Conservation (phyloP, 35 echinoderm and acorn worm species). For the Antedon bifida region DNA sequence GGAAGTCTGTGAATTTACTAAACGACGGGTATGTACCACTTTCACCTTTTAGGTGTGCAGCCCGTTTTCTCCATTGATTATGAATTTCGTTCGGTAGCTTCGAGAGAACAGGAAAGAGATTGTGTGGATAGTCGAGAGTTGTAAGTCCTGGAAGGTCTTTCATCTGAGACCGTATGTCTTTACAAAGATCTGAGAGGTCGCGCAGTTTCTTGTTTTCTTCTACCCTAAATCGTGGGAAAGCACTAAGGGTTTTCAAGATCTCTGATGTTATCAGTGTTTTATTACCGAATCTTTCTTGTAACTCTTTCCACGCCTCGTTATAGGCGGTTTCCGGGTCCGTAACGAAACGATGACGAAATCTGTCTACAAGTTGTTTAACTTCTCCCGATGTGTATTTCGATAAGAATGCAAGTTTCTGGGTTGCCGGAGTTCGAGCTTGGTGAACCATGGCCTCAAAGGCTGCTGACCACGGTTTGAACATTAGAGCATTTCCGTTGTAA, state of each 20-base stretch:
- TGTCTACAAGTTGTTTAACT: slow-evolving; percentile 5
- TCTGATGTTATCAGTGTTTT: background rate
- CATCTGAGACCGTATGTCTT: slow-evolving; percentile 18
- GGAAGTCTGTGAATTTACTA: background rate
- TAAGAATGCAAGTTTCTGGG: slow-evolving; percentile 7
- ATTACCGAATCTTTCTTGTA: slow-evolving; percentile 33
- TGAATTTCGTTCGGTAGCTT: slow-evolving; percentile 26
- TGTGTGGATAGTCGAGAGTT: slow-evolving; percentile 28
- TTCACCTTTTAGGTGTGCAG: background rate
- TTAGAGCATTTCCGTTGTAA: slow-evolving; percentile 6
- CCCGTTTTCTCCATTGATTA: slow-evolving; percentile 31
- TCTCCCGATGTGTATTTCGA: slow-evolving; percentile 19
- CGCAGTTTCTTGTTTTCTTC: slow-evolving; percentile 3
- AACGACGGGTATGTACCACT: slow-evolving; percentile 6
- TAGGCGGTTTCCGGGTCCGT: background rate
- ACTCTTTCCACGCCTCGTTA: slow-evolving; percentile 21
- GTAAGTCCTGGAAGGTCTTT: slow-evolving; percentile 7
- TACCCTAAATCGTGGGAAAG: slow-evolving; percentile 1
- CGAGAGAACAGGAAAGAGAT: slow-evolving; percentile 12
- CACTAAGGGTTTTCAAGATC: slow-evolving; percentile 5
- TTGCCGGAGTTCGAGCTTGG: background rate
- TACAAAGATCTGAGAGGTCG: slow-evolving; percentile 8
- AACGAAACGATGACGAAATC: background rate
- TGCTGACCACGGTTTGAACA: slow-evolving; percentile 22
- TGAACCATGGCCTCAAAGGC: slow-evolving; percentile 25